Base-by-base conservation (phyloP, 2,113 vertebrate genomes). In the Ammodytes marinus region DNA sequence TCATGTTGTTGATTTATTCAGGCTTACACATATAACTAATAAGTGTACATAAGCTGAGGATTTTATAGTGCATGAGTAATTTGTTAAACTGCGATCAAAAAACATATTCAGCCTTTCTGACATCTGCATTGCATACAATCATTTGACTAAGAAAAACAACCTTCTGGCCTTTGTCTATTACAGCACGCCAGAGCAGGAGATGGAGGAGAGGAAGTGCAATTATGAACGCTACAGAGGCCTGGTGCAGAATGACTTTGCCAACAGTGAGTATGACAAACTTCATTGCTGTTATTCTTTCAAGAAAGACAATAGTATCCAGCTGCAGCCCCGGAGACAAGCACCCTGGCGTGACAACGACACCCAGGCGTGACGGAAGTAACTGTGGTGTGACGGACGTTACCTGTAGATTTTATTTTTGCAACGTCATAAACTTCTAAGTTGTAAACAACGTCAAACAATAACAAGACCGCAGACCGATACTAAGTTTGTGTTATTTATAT, bases 221-320 rank as follows among this genome's bases (percentile, higher is more conserved):
- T 99, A 99, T 45, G 98, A 99, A 85, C 96, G 98, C 1, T 99
- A 99, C 89, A 93, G 98, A 58, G 98, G 98, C 8, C 93, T 99
- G 37, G 98, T 99, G 83, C 98, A 99, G 95, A 99, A 99, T 4
- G 98, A 99, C 92, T 99, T 99, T 1, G 98, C 98, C 0, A 97
- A 94, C 93, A 99, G 98, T 99, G 86, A 97, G 98, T 96, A 19
- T 46, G 17, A 65, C 5, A 39, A 42, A 61, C 13, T 3, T 39
- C 11, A n/a, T 6, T 8, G 8, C 17, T 54, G n/a, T 37, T 43
- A 5, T 47, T 70, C 37, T 54, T 43, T 50, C 3, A 64, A 37
- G 5, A 50, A 60, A 39, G 37, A 9, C n/a, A n/a, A n/a, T n/a
- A n/a, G n/a, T n/a, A n/a, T n/a, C n/a, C n/a, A n/a, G n/a, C n/a